Conservation (phyloP, 2,888 invertebrate species). For the Creontiades dilutus region DNA sequence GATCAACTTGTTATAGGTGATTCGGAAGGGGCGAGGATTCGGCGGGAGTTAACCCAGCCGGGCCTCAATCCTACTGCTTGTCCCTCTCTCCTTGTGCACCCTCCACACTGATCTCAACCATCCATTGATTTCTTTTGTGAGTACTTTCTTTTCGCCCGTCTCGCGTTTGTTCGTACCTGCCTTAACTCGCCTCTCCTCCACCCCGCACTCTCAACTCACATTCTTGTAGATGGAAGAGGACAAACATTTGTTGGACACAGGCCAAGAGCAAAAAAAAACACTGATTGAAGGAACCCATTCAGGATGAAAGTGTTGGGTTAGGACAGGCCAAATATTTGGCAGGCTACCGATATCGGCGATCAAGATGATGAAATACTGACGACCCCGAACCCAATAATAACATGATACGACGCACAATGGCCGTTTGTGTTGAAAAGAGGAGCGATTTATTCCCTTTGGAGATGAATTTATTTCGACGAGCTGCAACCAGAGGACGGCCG, state of each 20-base stretch:
- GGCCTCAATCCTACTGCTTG: neutral
- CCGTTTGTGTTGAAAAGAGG: neutral
- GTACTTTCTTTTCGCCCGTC: neutral
- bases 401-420: neutral
- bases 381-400: neutral
- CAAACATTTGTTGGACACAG: neutral
- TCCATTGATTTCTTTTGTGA: constrained; percentile 18
- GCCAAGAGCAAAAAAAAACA: neutral
- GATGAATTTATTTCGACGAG: neutral
- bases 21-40: neutral
- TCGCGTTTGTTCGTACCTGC: neutral
- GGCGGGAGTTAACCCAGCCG: neutral
- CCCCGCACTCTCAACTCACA: neutral
- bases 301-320: constrained; percentile 27
- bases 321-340: constrained; percentile 14
- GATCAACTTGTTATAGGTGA: constrained; percentile 52
- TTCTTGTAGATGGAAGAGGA: neutral
- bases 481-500: neutral
- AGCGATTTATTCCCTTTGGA: constrained; percentile 4
- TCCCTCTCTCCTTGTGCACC: neutral
- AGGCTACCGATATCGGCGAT: neutral
- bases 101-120: neutral
- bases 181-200: neutral
- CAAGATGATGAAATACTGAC: constrained; percentile 38
- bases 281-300: neutral